Evolutionary conservation across 2,888 invertebrate species (phyloP), one percentile per base, ranked within the genome.

Genomic region (Andrena chrysosceles): DNA sequence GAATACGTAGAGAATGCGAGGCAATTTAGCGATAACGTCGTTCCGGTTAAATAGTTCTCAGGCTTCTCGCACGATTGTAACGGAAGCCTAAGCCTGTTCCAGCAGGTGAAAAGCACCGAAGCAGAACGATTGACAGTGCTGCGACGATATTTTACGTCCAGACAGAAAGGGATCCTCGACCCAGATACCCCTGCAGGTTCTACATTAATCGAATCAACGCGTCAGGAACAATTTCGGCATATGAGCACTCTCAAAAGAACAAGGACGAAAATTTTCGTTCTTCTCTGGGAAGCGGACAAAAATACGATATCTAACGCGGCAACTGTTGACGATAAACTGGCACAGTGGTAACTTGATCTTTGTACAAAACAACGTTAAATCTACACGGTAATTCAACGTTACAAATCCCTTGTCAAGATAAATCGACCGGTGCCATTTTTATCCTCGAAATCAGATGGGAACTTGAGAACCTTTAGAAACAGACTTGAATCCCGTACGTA

Each of bases 101-200:
- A 66, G 73, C 83, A 77, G 83, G 77, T 82, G 82, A 70, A 70
- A 70, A 70, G 35, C 60, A 29, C 20, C 16, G 49, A 10, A 29
- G 20, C 31, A 52, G 48, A 6, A 29, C 29, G 33, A 26, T 75
- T 69, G 66, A 76, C 78, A 68, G 68, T 71, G 71, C 59, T 8
- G 5, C 42, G 42, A 75, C 79, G 67, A 87, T 87, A 86, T 86
- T 89, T 89, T 80, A 85, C 82, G 72, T 72, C 8, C 67, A 13
- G 68, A 54, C 68, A 59, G 67, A 74, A 77, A 79, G 78, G 75
- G 81, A 69, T 87, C 84, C 85, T 89, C 87, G 86, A 89, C 90
- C 91, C 75, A 91, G 67, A 91, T 87, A 89, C 72, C 73, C 77
- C 56, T 75, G 52, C 68, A 31, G 64, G 64, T 79, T 73, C 71